Evolutionary conservation across 2,888 invertebrate genomes (phyloP).

Genomic region (Neoscelio sp.): DNA sequence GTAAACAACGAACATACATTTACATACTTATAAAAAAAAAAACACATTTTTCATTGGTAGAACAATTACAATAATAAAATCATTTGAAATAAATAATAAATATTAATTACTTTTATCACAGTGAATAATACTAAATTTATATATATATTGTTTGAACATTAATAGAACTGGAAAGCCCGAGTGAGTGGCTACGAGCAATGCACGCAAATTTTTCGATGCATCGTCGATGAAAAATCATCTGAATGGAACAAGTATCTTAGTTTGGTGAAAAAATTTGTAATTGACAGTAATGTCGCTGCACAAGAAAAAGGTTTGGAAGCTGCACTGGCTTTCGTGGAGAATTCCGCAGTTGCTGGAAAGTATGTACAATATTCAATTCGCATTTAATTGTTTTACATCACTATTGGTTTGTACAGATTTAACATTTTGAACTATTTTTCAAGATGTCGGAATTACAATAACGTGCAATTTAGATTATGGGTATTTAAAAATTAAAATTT

Average conservation of each 20-base stretch:
- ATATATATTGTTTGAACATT: constrained; percentile 66
- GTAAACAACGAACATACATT: too few species aligned
- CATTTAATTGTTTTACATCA: too few species aligned
- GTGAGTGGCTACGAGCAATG: constrained; percentile 97
- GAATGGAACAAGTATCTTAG: constrained; percentile 97
- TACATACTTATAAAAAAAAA: too few species aligned
- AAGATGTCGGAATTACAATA: too few species aligned
- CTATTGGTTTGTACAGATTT: too few species aligned
- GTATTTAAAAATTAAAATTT: too few species aligned
- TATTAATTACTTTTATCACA: not conserved
- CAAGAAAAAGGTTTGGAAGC: constrained; percentile 98
- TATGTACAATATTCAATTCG: constrained; percentile 74
- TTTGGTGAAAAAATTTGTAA: constrained; percentile 96
- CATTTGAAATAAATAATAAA: not conserved
- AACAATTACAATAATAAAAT: too few species aligned
- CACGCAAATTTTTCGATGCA: constrained; percentile 92
- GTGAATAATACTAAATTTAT: not conserved
- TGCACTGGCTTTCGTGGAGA: constrained; percentile 94
- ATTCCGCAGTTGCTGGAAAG: constrained; percentile 94
- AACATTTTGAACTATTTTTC: too few species aligned
- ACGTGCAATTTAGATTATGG: too few species aligned
- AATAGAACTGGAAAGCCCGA: constrained; percentile 97
- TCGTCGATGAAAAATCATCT: constrained; percentile 96
- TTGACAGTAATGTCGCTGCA: constrained; percentile 96
- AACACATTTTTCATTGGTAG: too few species aligned